Conservation (phyloP, 2,888 invertebrate genomes). For the Reticulitermes lucifugus region DNA sequence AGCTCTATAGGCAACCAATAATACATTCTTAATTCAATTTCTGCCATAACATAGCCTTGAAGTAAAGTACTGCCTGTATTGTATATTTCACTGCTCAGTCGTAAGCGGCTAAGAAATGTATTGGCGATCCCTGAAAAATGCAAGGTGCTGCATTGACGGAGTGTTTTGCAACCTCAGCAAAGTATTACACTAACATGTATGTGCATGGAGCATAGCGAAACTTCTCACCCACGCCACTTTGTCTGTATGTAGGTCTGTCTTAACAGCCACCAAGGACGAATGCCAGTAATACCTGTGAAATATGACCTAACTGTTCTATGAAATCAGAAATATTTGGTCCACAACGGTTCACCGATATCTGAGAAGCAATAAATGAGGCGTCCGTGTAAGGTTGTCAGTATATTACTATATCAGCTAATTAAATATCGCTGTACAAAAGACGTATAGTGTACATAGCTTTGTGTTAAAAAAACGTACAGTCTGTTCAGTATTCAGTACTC, state of each 20-base stretch:
- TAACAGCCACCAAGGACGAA: background rate
- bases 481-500: no score
- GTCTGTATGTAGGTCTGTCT: background rate
- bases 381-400: no score
- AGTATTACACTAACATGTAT: slow-evolving; percentile 3
- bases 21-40: no score
- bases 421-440: no score
- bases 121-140: background rate
- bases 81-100: background rate
- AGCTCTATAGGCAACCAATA: no score
- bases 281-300: background rate
- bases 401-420: no score
- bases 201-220: slow-evolving; percentile 7
- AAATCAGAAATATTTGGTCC: background rate
- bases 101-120: background rate
- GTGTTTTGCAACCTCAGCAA: background rate
- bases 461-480: no score
- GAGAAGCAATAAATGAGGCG: no score
- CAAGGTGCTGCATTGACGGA: background rate
- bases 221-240: slow-evolving; percentile 4
- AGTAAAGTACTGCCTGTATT: background rate
- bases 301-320: background rate
- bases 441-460: no score
- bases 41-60: background rate
- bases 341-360: background rate